Evolutionary conservation across 2,113 vertebrate genomes (phyloP), one percentile per base, ranked within the genome.

Genomic region (Oryzias javanicus): DNA sequence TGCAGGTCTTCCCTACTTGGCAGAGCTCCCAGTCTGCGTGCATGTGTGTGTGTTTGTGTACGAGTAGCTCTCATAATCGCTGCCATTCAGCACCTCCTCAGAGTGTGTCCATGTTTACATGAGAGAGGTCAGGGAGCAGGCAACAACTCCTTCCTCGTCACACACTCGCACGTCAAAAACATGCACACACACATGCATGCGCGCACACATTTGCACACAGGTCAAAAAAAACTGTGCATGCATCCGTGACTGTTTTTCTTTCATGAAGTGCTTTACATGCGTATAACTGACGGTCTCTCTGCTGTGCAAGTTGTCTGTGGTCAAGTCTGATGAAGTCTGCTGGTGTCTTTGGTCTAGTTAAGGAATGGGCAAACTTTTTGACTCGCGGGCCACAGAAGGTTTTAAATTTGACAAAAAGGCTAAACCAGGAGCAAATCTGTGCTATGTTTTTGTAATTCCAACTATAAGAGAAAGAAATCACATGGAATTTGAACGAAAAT

Each of bases 91-190:
- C 82, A 79, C 85, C 85, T 87, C 68, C 60, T 73, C 76, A 74
- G 84, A 89, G 89, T 87, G 89, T 87, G 88, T 90, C 86, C 74
- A 56, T 92, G 89, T 91, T 90, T 91, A 91, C 83, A 83, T 16
- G 87, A 85, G 73, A 85, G 76, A 77, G 71, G 76, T 88, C 85
- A 91, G 77, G 85, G 89, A 90, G 87, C 89, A 92, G 89, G 81
- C 85, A 89, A 77, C 74, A 63, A 80, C 85, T 79, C 80, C 55
- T 60, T 51, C 62, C 49, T 45, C 55, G 25, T 29, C 47, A 61
- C 42, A 50, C 63, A 53, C 48, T 61, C 24, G 5, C 24, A 55
- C 44, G 55, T 47, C 22, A 55, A 35, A 56, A 45, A 52, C 49
- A 57, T 13, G 24, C n/a, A 25, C 42, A 35, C 10, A 12, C 8